Percentiles rank a stretch among this genome's conserved stretches.
Conservation (phyloP, 2,888 invertebrate species). For the Agrotis exclamationis region DNA sequence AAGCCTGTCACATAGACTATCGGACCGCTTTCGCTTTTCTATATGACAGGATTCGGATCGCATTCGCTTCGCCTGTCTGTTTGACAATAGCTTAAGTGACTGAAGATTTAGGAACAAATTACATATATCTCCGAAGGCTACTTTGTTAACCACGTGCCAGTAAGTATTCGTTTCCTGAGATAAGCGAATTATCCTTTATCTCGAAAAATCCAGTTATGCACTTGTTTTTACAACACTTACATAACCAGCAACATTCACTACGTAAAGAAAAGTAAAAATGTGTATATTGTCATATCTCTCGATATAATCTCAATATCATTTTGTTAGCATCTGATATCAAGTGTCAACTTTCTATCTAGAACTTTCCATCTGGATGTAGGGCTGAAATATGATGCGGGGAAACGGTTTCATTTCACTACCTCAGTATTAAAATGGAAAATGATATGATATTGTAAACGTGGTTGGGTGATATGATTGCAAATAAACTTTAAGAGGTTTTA, state of each 20-base stretch:
- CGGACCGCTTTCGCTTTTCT: too few species aligned
- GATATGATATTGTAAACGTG: conserved; percentile 15
- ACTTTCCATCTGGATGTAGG: conserved; percentile 60
- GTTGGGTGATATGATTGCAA: not conserved
- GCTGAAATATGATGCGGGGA: conserved; percentile 46
- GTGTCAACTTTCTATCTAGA: conserved; percentile 63
- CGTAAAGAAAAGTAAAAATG: conserved; percentile 13
- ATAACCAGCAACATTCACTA: conserved; percentile 12
- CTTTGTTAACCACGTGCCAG: too few species aligned
- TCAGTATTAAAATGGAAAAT: conserved; percentile 15
- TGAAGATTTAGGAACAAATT: too few species aligned
- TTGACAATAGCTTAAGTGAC: too few species aligned
- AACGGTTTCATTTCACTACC: conserved; percentile 24
- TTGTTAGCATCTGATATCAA: conserved; percentile 51
- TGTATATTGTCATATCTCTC: conserved; percentile 42
- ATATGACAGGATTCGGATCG: too few species aligned
- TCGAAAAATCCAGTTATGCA: not conserved
- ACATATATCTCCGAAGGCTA: too few species aligned
- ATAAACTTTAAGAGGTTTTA: not conserved
- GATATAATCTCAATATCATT: conserved; percentile 43
- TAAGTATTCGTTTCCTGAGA: too few species aligned
- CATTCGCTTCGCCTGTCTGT: too few species aligned
- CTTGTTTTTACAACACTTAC: conserved; percentile 3
- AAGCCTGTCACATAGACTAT: too few species aligned
- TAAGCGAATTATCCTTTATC: not conserved